phyloP scores from a whole-genome alignment of 2,113 vertebrate species.

The Lanius collurio region DNA sequence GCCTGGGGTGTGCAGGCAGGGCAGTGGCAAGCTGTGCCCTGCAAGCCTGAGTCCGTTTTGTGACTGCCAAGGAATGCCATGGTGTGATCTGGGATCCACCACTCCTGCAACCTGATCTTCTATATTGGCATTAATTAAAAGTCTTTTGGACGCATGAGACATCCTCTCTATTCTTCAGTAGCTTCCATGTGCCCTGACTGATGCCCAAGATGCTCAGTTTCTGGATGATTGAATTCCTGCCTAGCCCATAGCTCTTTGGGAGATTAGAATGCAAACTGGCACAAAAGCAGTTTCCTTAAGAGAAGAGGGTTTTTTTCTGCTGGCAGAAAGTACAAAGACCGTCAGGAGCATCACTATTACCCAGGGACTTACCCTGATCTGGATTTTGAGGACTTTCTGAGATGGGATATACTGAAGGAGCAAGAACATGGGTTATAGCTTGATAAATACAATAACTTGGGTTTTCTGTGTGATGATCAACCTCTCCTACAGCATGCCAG shows the following conservation, averaged over 20 bases:
- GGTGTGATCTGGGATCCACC: neutral
- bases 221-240: neutral
- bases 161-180: neutral
- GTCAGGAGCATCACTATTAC: neutral
- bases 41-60: neutral
- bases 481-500: neutral
- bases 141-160: neutral
- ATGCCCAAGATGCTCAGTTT: neutral
- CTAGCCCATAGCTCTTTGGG: accelerated
- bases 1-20: neutral
- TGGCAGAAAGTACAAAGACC: neutral
- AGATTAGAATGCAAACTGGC: neutral
- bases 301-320: neutral
- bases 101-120: neutral
- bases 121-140: neutral
- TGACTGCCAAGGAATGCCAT: neutral
- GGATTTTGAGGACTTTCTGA: neutral
- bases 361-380: neutral
- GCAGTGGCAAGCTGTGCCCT: neutral
- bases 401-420: neutral
- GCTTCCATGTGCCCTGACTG: neutral
- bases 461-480: neutral
- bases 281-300: neutral
- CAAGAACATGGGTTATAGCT: neutral
- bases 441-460: neutral